Conservation (phyloP, 2,797 vertebrate genomes). For the Urophycis tenuis region DNA sequence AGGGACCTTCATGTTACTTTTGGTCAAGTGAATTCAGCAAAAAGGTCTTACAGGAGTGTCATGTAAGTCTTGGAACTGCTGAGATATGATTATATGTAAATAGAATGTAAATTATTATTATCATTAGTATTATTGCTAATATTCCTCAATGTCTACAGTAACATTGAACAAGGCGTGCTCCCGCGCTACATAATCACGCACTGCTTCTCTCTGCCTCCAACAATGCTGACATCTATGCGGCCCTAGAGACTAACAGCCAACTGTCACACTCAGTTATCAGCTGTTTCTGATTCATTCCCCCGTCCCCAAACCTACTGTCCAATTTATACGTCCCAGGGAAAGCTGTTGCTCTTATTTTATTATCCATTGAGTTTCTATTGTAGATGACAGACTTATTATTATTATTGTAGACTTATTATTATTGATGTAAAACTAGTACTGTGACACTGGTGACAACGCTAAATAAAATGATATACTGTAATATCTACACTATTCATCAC, state of each 20-base stretch:
- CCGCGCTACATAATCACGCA: constrained; percentile 62
- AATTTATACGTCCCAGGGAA: constrained; percentile 70
- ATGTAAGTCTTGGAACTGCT: constrained; percentile 38
- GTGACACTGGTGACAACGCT: constrained; percentile 86
- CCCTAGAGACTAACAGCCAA: constrained; percentile 69
- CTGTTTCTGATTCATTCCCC: constrained; percentile 59
- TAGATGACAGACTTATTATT: constrained; percentile 64
- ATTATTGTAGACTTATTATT: constrained; percentile 28
- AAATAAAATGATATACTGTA: constrained; percentile 83
- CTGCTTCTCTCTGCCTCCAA: constrained; percentile 64
- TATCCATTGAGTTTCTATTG: constrained; percentile 85
- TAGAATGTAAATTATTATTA: constrained; percentile 70
- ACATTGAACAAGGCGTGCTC: constrained; percentile 61
- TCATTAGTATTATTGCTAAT: constrained; percentile 59
- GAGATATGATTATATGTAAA: constrained; percentile 68
- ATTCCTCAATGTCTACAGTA: constrained; percentile 66
- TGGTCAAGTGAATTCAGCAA: neutral
- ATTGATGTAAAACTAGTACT: constrained; percentile 88
- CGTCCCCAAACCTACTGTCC: constrained; percentile 68
- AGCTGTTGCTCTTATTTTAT: constrained; percentile 80
- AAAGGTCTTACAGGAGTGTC: constrained; percentile 32
- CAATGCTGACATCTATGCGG: constrained; percentile 68
- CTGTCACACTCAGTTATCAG: constrained; percentile 66
- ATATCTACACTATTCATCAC: constrained; percentile 18
- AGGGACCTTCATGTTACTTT: constrained; percentile 39